These are phyloP conservation scores for Toxotes jaculatrix DNA, from an alignment of 2,113 vertebrate species.

Conservation along the genomic window DNA sequence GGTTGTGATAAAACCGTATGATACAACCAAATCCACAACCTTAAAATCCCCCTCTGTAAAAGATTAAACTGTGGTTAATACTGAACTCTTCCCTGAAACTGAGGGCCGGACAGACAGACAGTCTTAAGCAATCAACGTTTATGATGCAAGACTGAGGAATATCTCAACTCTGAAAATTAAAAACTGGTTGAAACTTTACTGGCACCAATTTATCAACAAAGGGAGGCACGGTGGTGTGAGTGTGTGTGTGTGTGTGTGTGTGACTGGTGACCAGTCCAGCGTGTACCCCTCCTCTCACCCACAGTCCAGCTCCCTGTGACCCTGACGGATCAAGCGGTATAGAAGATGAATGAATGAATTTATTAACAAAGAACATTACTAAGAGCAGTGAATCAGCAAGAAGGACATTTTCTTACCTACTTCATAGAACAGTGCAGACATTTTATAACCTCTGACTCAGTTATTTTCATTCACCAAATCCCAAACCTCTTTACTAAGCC, in stretches of 20 bases:
- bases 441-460: no score
- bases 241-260: no score
- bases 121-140: neutral
- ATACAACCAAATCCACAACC: neutral
- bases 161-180: neutral
- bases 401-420: neutral
- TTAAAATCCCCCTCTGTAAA: neutral
- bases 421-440: neutral
- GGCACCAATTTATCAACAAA: neutral
- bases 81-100: slow-evolving; percentile 1
- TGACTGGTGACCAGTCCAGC: no score
- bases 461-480: neutral
- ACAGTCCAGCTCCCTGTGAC: no score
- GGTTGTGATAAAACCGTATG: neutral
- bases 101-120: slow-evolving; percentile 12
- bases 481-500: neutral
- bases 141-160: neutral
- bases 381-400: neutral
- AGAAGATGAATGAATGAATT: neutral
- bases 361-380: neutral
- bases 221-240: no score
- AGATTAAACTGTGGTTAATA: neutral
- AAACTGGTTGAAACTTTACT: slow-evolving; percentile 1
- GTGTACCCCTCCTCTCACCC: no score
- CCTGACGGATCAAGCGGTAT: no score